phyloP scores from a whole-genome alignment of 2,797 vertebrate genomes.

The Cryptoblepharus egeriae region DNA sequence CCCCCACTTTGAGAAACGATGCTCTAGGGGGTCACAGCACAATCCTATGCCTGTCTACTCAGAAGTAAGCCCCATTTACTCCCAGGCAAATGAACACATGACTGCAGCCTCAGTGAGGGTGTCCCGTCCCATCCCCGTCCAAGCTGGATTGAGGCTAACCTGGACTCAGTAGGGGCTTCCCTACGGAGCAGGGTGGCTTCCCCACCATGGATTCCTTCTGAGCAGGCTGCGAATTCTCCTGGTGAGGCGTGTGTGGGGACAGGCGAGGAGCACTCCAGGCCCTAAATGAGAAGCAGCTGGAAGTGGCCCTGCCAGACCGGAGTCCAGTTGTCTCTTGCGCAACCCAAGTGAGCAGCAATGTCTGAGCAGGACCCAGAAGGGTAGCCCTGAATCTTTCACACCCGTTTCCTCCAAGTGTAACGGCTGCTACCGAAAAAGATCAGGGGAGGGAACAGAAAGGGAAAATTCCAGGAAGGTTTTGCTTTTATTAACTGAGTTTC shows the following conservation, averaged over 20 bases:
- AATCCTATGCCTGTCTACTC: too few relatives aligned
- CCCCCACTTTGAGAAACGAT: too few relatives aligned
- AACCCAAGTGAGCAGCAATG: slow-evolving; percentile 4
- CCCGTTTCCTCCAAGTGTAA: slow-evolving; percentile 53
- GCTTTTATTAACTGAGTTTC: slow-evolving; percentile 54
- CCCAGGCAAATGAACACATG: too few relatives aligned
- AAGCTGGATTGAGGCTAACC: too few relatives aligned
- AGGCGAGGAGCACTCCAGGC: background rate
- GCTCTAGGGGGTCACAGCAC: too few relatives aligned
- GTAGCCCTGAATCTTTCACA: slow-evolving; percentile 60
- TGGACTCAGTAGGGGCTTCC: too few relatives aligned
- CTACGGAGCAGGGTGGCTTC: background rate
- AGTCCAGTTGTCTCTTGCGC: slow-evolving; percentile 11
- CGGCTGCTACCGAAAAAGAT: slow-evolving; percentile 47
- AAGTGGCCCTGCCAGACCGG: slow-evolving; percentile 49
- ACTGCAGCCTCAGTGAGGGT: too few relatives aligned
- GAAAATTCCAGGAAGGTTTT: slow-evolving; percentile 58
- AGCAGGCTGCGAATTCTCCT: slow-evolving; percentile 20
- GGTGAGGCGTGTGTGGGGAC: slow-evolving; percentile 5
- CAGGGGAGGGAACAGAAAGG: slow-evolving; percentile 1
- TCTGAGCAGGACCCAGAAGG: slow-evolving; percentile 20
- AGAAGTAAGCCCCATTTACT: too few relatives aligned
- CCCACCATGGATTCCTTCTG: background rate
- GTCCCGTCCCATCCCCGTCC: too few relatives aligned
- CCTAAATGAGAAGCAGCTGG: slow-evolving; percentile 43